A percentile compares a stretch with the other conserved stretches of the same genome.
Conservation (phyloP, 2,888 invertebrate species). For the Nycteola revayana region DNA sequence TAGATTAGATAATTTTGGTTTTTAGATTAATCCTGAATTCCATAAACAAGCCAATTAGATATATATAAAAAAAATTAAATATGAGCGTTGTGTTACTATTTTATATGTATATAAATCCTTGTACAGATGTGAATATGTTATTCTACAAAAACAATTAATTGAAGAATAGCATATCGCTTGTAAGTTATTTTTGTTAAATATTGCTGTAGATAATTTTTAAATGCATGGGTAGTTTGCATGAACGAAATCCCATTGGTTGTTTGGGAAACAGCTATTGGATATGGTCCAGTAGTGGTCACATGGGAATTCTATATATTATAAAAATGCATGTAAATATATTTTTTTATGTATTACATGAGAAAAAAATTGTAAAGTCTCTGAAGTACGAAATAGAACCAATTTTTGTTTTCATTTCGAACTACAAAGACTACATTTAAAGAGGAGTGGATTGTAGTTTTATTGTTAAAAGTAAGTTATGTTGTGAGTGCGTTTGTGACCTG, state of each 20-base stretch:
- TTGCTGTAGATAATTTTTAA: constrained; percentile 45
- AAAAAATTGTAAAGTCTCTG: too few relatives aligned
- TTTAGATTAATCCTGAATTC: too few relatives aligned
- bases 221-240: constrained; percentile 67
- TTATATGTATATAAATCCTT: constrained; percentile 19
- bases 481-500: constrained; percentile 58
- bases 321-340: constrained; percentile 19
- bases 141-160: constrained; percentile 32
- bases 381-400: too few relatives aligned
- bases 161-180: constrained; percentile 44
- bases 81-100: constrained; percentile 23
- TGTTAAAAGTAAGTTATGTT: constrained; percentile 39
- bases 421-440: too few relatives aligned
- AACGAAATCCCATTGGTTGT: constrained; percentile 2
- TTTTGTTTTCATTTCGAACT: too few relatives aligned
- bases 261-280: constrained; percentile 1
- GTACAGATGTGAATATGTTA: constrained; percentile 30
- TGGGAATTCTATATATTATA: constrained; percentile 21
- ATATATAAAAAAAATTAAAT: not conserved
- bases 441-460: too few relatives aligned
- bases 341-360: constrained; percentile 11
- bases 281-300: constrained; percentile 11
- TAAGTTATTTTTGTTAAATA: constrained; percentile 57
- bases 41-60: too few relatives aligned
- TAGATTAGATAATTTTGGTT: too few relatives aligned